Percentiles rank a stretch among this genome's conserved stretches.
Conservation (phyloP, 2,797 vertebrate species). For the Anomalospiza imberbis region DNA sequence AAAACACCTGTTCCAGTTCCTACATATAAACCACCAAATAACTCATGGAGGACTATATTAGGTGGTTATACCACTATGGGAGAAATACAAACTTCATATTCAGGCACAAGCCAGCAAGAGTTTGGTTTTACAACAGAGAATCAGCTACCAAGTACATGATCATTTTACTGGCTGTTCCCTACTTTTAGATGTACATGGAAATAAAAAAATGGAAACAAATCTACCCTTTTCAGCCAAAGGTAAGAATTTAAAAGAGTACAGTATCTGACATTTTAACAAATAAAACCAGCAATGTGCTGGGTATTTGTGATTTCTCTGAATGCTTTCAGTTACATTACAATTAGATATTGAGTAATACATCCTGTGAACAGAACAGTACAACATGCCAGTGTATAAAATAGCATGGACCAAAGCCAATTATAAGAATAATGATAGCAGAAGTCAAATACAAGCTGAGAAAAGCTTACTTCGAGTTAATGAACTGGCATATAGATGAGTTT, state of each 20-base stretch:
- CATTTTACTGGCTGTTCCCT: background rate
- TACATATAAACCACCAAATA: background rate
- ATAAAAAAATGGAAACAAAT: background rate
- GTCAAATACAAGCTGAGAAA: background rate
- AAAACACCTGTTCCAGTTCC: background rate
- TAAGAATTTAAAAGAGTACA: background rate
- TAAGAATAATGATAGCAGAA: background rate
- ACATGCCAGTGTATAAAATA: background rate
- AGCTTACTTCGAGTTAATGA: background rate
- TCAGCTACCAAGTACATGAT: background rate
- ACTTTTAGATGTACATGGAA: background rate
- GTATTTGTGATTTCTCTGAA: background rate
- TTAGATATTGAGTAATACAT: background rate
- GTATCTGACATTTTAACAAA: background rate
- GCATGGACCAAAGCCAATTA: background rate
- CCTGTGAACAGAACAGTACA: background rate
- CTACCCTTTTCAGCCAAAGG: background rate
- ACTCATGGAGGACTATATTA: background rate
- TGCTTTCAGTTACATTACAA: background rate
- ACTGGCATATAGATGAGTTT: background rate
- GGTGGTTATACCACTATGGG: background rate
- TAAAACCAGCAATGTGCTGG: background rate
- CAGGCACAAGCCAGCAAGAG: background rate
- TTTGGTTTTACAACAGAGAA: background rate
- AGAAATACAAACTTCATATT: background rate